Conservation (phyloP, 1,140 invertebrate species). For the Heliconius himera region DNA sequence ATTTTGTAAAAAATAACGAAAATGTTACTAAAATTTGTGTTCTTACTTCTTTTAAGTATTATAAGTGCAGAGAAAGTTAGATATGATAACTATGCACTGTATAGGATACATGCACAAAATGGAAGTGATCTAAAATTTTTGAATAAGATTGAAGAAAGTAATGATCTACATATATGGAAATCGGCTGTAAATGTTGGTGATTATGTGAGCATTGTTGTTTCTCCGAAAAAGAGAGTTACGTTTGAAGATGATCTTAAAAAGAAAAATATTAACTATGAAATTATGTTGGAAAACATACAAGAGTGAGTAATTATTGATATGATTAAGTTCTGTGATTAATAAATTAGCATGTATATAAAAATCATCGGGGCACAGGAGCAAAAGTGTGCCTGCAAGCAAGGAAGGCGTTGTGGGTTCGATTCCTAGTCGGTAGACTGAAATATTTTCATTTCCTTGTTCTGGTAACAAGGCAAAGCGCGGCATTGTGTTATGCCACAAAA, state of each 20-base stretch:
- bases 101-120: conserved; percentile 57
- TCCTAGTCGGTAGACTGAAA: too few relatives aligned
- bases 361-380: too few relatives aligned
- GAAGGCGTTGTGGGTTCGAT: too few relatives aligned
- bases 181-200: conserved; percentile 49
- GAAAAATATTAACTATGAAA: conserved; percentile 51
- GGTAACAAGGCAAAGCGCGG: too few relatives aligned
- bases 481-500: too few relatives aligned
- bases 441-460: too few relatives aligned
- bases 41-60: conserved; percentile 44
- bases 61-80: conserved; percentile 50
- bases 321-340: too few relatives aligned
- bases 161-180: conserved; percentile 63
- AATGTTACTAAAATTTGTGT: conserved; percentile 48
- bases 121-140: conserved; percentile 56
- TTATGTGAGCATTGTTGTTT: conserved; percentile 60
- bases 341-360: too few relatives aligned
- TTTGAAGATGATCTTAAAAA: conserved; percentile 55
- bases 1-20: conserved; percentile 21
- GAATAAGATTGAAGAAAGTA: conserved; percentile 47
- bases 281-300: conserved; percentile 65
- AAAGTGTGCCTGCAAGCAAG: too few relatives aligned
- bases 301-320: conserved; percentile 54
- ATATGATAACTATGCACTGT: conserved; percentile 65
- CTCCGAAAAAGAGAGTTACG: conserved; percentile 50